phyloP scores from a whole-genome alignment of 2,797 vertebrate species.

The Erethizon dorsatum region DNA sequence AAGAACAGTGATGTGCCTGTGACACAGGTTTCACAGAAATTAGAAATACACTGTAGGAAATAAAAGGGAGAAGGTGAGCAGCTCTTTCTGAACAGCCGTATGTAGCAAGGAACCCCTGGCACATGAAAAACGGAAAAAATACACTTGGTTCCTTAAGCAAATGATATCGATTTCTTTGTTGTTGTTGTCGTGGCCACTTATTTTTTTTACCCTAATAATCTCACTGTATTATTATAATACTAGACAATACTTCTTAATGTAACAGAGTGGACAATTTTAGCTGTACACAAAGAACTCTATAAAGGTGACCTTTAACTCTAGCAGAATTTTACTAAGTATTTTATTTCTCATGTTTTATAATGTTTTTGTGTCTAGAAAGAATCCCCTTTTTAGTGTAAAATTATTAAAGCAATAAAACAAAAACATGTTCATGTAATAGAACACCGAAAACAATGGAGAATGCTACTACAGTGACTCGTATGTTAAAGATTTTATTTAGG shows the following conservation, averaged over 20 bases:
- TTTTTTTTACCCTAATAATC: neutral
- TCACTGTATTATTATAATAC: neutral
- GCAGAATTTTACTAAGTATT: slow-evolving; percentile 29
- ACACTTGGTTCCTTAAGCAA: neutral
- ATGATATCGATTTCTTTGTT: neutral
- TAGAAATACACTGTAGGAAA: neutral
- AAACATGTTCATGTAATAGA: slow-evolving; percentile 61
- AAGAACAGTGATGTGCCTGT: neutral
- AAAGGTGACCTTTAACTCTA: neutral
- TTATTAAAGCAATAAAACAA: slow-evolving; percentile 4
- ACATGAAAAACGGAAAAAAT: neutral
- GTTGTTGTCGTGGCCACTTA: neutral
- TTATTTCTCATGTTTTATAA: slow-evolving; percentile 36
- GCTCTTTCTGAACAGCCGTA: neutral
- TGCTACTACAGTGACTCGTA: slow-evolving; percentile 52
- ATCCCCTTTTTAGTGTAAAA: neutral
- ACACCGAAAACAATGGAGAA: slow-evolving; percentile 74
- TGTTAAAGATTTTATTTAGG: neutral
- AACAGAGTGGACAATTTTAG: neutral
- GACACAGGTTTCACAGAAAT: neutral
- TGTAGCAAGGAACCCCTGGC: neutral
- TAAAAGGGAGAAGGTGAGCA: neutral
- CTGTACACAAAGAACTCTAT: neutral
- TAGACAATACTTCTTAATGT: neutral
- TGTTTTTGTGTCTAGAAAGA: neutral